Evolutionary conservation across 2,113 vertebrate species (phyloP).

Genomic region (Brienomyrus brachyistius): DNA sequence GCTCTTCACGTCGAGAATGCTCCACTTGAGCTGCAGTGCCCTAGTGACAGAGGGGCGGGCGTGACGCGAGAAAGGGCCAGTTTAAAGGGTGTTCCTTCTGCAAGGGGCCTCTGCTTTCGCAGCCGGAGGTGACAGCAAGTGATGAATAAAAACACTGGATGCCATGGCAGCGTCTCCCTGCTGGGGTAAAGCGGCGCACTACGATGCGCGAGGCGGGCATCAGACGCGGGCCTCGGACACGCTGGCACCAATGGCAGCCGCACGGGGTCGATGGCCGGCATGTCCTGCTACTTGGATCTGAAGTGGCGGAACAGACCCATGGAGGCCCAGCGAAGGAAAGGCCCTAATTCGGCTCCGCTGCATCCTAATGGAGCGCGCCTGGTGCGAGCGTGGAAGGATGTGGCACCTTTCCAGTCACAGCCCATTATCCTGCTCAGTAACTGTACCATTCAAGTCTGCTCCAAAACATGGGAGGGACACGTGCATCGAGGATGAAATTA

Average conservation of each 20-base stretch:
- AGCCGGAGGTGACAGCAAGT: not conserved
- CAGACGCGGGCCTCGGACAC: not conserved
- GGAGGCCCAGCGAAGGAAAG: not conserved
- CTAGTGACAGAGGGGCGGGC: not conserved
- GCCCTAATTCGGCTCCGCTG: not conserved
- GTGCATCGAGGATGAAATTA: not conserved
- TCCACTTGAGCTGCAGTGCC: not conserved
- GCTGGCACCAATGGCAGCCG: not conserved
- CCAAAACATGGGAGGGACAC: not conserved
- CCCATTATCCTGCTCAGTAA: not conserved
- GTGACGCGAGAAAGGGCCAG: not conserved
- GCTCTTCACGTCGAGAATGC: not conserved
- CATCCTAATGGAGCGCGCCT: not conserved
- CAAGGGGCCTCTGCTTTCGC: not conserved
- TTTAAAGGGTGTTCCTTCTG: not conserved
- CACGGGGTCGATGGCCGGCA: not conserved
- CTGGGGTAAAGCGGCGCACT: not conserved
- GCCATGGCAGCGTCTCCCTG: not conserved
- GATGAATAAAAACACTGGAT: not conserved
- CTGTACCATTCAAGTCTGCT: not conserved
- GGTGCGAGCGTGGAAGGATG: not conserved
- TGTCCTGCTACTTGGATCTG: not conserved
- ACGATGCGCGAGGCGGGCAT: not conserved
- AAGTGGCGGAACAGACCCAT: not conserved
- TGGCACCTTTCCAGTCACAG: not conserved